A percentile compares a stretch with the other conserved stretches of the same genome.
Evolutionary conservation across 2,888 invertebrate genomes (phyloP).

Genomic region (Oscheius sp.): DNA sequence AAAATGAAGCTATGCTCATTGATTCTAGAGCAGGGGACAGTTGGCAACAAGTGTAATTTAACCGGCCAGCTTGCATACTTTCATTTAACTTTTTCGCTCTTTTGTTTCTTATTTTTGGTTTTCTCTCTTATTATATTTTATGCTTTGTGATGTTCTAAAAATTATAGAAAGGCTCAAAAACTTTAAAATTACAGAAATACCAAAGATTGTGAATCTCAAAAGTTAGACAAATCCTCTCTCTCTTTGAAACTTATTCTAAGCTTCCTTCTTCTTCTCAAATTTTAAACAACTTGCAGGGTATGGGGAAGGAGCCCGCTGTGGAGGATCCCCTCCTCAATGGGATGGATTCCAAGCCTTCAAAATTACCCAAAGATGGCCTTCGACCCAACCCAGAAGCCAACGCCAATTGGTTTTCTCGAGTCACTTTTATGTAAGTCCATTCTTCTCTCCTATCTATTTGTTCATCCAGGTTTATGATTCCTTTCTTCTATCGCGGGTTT

Average conservation of each 20-base stretch:
- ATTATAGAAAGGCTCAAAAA: too few relatives aligned
- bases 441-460: not conserved
- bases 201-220: too few relatives aligned
- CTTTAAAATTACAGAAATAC: too few relatives aligned
- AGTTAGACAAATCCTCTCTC: too few relatives aligned
- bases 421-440: slow-evolving; percentile 22
- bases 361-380: slow-evolving; percentile 22
- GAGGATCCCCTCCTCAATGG: slow-evolving; percentile 3
- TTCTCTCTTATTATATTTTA: too few relatives aligned
- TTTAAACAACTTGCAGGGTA: slow-evolving; percentile 18
- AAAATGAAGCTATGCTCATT: too few relatives aligned
- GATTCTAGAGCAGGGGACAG: too few relatives aligned
- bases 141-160: too few relatives aligned
- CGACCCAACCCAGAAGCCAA: slow-evolving; percentile 22
- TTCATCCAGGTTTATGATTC: slow-evolving; percentile 27
- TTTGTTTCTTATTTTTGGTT: too few relatives aligned
- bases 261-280: not conserved
- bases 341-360: not conserved
- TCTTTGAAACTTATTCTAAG: not conserved
- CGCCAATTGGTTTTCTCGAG: slow-evolving; percentile 21
- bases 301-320: not conserved
- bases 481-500: slow-evolving; percentile 28
- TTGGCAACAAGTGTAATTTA: too few relatives aligned
- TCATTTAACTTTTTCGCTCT: too few relatives aligned
- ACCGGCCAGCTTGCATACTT: too few relatives aligned